Conservation (phyloP, 2,113 vertebrate genomes). For the Thalassoma bifasciatum region DNA sequence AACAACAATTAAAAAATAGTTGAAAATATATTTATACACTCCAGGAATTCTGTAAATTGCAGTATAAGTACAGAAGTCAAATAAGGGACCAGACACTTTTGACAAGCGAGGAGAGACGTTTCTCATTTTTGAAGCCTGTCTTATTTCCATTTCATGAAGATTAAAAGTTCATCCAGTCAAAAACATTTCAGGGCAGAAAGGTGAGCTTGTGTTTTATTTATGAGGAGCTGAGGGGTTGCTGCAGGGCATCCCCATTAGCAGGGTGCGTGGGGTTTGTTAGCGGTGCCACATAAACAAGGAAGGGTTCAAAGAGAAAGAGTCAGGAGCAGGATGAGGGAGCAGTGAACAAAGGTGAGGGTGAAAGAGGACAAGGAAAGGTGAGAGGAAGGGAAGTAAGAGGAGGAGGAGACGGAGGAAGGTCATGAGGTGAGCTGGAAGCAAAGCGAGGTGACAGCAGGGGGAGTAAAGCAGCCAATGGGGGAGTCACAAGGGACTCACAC, state of each 20-base stretch:
- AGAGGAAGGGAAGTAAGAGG: constrained; percentile 19
- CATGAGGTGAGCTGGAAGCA: constrained; percentile 39
- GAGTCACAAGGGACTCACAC: constrained; percentile 53
- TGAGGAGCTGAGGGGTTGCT: constrained; percentile 73
- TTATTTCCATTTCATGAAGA: constrained; percentile 48
- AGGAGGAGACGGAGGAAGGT: constrained; percentile 13
- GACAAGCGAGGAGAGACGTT: not conserved
- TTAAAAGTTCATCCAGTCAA: constrained; percentile 59
- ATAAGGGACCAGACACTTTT: not conserved
- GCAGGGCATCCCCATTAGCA: constrained; percentile 68
- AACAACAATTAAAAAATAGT: not conserved
- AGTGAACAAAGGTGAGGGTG: constrained; percentile 32
- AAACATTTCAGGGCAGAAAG: constrained; percentile 48
- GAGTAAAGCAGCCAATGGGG: constrained; percentile 39
- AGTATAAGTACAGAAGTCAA: not conserved
- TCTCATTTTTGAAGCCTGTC: constrained; percentile 15
- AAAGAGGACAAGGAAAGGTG: constrained; percentile 36
- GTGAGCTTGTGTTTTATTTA: constrained; percentile 66
- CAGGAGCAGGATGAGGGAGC: not conserved
- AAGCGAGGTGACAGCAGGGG: constrained; percentile 46
- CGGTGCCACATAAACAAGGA: constrained; percentile 8
- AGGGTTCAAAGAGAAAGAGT: constrained; percentile 9
- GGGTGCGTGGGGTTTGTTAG: constrained; percentile 35
- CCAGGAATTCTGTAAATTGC: not conserved
- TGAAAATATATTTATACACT: not conserved